Base-by-base conservation (phyloP, 2,113 vertebrate species). In the Gymnorhina tibicen region DNA sequence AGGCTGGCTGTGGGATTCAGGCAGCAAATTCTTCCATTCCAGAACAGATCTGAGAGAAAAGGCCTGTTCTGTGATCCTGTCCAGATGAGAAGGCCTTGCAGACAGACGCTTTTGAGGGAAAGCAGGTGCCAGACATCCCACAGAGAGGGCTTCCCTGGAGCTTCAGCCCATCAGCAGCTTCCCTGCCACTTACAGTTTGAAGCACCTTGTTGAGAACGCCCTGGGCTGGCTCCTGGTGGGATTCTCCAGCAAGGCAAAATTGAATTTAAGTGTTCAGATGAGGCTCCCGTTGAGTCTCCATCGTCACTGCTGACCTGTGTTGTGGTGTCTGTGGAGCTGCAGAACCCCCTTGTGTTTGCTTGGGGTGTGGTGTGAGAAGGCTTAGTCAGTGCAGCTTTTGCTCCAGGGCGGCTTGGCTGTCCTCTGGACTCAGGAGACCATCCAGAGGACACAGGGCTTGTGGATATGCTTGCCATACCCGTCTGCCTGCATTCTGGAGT, bases 151-250 rank as follows among this genome's bases (percentile, higher is more conserved):
- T 77, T 85, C 46, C 21, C 50, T 83, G 55, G 42, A 91, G 33
- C 79, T 50, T 63, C 26, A 60, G 42, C 32, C 32, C 28, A 12
- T 78, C 42, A 75, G 2, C 35, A 85, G 44, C 32, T 32, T 90
- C 26, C 5, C 16, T 7, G 2, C 10, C 0, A 5, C n/a, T 62
- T 76, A 30, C 0, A 1, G 7, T 73, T 56, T 18, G 1, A 3
- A 89, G 39, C 10, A 39, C 8, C 44, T 67, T 9, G 6, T 28
- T 1, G 3, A 53, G 16, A 30, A 80, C 70, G 62, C 37, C 11
- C 14, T 33, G 18, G 4, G 3, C 4, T 56, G 9, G 3, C 8
- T 87, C 8, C 27, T 30, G 8, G 11, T 0, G 10, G 13, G 11
- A 9, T 93, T 96, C 11, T 91, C 13, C 53, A 87, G 33, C 30